Evolutionary conservation across 2,797 vertebrate genomes (phyloP).

Genomic region (Graptemys geographica): DNA sequence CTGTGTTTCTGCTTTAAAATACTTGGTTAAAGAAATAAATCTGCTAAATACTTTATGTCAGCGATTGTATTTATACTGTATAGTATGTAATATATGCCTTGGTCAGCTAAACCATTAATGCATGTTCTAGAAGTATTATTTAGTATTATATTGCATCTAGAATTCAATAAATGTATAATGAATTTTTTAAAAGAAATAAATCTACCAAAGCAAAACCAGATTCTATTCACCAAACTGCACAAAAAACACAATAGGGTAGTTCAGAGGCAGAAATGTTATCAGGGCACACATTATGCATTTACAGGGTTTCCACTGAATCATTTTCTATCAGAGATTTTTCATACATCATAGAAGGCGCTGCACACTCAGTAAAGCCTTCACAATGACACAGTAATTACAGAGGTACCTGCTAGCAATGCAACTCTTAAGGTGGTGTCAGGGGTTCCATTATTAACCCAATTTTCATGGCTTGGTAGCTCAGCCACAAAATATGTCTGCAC

Average conservation of each 20-base stretch:
- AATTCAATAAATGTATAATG: not conserved
- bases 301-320: constrained; percentile 6
- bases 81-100: not conserved
- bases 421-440: not conserved
- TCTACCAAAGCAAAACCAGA: not conserved
- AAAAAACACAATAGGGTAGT: not conserved
- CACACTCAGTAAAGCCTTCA: not conserved
- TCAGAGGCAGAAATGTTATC: constrained; percentile 14
- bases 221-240: not conserved
- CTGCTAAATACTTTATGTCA: not conserved
- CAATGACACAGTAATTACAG: constrained; percentile 54
- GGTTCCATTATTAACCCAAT: constrained; percentile 45
- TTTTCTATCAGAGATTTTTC: constrained; percentile 44
- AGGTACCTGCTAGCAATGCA: constrained; percentile 11
- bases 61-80: not conserved
- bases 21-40: not conserved
- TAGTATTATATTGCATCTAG: not conserved
- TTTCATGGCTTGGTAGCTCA: constrained; percentile 41
- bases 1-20: not conserved
- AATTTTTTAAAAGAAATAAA: not conserved
- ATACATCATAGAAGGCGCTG: not conserved
- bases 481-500: not conserved
- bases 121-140: not conserved
- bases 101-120: not conserved
- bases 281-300: not conserved